Evolutionary conservation across 2,113 vertebrate genomes (phyloP), one percentile per base, ranked within the genome.

Genomic region (Neoarius graeffei): DNA sequence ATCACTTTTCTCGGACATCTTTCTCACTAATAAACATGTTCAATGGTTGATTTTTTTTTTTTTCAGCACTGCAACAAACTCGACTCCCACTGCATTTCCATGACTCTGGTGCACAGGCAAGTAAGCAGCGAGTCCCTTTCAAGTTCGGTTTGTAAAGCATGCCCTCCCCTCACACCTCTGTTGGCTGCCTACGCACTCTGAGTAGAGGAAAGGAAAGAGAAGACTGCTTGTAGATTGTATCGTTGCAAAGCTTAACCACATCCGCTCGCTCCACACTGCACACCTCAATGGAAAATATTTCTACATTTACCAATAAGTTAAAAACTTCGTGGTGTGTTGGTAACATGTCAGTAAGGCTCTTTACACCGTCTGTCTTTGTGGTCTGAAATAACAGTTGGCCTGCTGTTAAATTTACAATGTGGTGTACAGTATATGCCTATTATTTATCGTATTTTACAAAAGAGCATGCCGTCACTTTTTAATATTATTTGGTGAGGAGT

Each of bases 161-260:
- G 57, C 89, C 85, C 85, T 86, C 66, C 85, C 83, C 84, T 60
- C 73, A 71, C 79, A 93, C 92, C 90, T 92, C 71, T 88, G 89
- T 84, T 87, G 86, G 89, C 88, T 86, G 91, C 91, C 91, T 91
- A 94, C 93, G 67, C 93, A 87, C 92, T 88, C 74, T 50, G 83
- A 86, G 56, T 56, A 74, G n/a, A 89, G 86, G 83, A 86, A 83
- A 82, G 86, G 77, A 89, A 87, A 87, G 81, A 91, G 91, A 90
- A 88, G 89, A 87, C 84, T 90, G 87, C 92, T 92, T 91, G 91
- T 91, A 92, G 89, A 92, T 90, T 87, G 79, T 93, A 86, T 94
- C 92, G 91, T 91, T 92, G 94, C 94, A 92, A 77, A 88, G 13
- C 91, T 87, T 85, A 88, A 95, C 94, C 95, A 95, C 95, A 95